These are phyloP conservation scores for Rhinichthys klamathensis DNA, from an alignment of 2,113 vertebrate genomes.

Conservation along the genomic window DNA sequence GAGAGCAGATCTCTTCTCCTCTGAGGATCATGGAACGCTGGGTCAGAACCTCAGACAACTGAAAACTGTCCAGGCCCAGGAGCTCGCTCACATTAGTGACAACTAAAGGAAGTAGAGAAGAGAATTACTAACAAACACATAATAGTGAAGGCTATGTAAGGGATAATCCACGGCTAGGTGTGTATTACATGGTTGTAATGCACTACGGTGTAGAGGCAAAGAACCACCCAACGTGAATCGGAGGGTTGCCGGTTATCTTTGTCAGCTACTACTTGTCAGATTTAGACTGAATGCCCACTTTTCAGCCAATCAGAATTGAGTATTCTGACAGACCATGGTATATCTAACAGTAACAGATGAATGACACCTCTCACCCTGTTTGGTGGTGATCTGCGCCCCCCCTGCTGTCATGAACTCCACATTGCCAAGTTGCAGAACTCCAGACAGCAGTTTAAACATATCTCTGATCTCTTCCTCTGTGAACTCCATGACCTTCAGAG, in stretches of 20 bases:
- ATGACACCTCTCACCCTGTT: conserved; percentile 76
- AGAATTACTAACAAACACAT: conserved; percentile 15
- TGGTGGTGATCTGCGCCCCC: conserved; percentile 88
- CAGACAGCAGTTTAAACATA: conserved; percentile 90
- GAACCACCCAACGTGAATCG: no score
- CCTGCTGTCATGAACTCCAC: conserved; percentile 92
- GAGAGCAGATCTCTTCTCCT: conserved; percentile 93
- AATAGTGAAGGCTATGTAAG: not conserved
- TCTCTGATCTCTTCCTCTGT: conserved; percentile 87
- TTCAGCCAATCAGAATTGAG: no score
- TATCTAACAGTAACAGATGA: not conserved
- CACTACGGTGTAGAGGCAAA: no score
- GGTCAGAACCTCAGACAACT: conserved; percentile 89
- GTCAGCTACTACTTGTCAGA: no score
- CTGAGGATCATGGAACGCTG: conserved; percentile 92
- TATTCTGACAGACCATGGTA: no score
- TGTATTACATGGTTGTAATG: no score
- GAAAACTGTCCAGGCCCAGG: conserved; percentile 87
- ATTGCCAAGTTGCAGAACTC: conserved; percentile 88
- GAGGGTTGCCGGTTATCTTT: no score
- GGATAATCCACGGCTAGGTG: no score
- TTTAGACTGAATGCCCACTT: no score
- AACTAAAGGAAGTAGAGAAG: conserved; percentile 72
- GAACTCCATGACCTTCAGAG: conserved; percentile 88
- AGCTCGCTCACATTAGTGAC: conserved; percentile 85